Evolutionary conservation across 2,113 vertebrate species (phyloP), one percentile per base, ranked within the genome.

Genomic region (Carassius gibelio): DNA sequence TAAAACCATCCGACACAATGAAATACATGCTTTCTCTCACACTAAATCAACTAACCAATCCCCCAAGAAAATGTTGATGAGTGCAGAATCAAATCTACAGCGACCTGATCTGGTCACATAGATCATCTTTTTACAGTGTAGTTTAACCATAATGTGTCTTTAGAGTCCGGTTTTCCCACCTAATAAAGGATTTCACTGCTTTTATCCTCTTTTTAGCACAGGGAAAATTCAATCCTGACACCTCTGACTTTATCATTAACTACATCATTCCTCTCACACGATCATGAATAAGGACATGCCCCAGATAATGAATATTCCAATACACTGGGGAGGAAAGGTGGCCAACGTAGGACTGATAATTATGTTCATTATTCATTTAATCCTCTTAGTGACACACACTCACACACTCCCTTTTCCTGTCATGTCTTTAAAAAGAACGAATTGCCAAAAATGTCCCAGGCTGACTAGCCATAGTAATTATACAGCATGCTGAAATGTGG

Each of bases 331-430:
- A 62, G 81, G 59, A 83, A 75, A 52, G 48, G 48, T 79, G 79
- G 64, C 50, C 50, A 21, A 55, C 11, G 82, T 87, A 50, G 23
- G 81, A 75, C 86, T 86, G 82, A 86, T 88, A 83, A 87, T 79
- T 83, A 59, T 87, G 84, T 86, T 89, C 76, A 88, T 86, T 88
- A 88, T 89, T 82, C 64, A 30, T 57, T 50, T 88, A 88, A 89
- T 88, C 88, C 86, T 82, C 66, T 50, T 81, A 74, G 66, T 42
- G 84, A 86, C 84, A 69, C 81, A 62, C 23, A 1, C 64, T 68
- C 66, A 36, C 59, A 59, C 36, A 57, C 69, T 69, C 78, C 42
- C 61, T 34, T 76, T 83, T 71, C 55, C 48, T n/a, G 52, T 36
- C 42, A 69, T 82, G 61, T 84, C 76, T 88, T 71, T 77, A 78